Conservation (phyloP, 1,140 invertebrate species). For the Portunus trituberculatus region DNA sequence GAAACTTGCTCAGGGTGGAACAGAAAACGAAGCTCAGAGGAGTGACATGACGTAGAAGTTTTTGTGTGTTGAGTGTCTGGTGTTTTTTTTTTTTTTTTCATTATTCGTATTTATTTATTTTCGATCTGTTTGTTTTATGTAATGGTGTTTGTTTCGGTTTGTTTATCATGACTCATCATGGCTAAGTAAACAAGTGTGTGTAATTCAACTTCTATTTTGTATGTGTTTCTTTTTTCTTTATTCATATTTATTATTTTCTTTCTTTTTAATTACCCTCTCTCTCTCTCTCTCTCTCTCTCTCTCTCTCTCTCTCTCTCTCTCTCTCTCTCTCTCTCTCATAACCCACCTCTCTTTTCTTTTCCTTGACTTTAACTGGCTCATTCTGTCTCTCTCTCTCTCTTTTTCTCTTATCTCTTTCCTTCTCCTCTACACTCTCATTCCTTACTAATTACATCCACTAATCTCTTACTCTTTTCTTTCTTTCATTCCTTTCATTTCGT, state of each 20-base stretch:
- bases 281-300: slow-evolving; percentile 12
- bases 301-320: slow-evolving; percentile 57
- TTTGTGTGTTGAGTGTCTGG: neutral
- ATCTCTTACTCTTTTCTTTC: neutral
- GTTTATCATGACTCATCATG: too few species aligned
- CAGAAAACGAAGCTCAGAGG: too few species aligned
- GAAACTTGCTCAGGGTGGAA: too few species aligned
- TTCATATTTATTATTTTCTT: neutral
- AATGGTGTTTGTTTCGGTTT: too few species aligned
- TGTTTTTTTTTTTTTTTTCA: neutral
- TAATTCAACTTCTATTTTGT: too few species aligned
- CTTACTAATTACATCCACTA: neutral
- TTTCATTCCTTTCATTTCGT: neutral
- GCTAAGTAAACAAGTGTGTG: too few species aligned
- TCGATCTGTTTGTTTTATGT: too few species aligned
- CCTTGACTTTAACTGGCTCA: neutral
- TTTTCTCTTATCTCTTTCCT: neutral
- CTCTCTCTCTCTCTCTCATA: slow-evolving; percentile 41
- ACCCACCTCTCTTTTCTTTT: neutral
- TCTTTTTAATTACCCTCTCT: neutral
- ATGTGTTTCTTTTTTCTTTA: too few species aligned
- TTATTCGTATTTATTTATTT: too few species aligned
- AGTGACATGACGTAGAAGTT: too few species aligned
- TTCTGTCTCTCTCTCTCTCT: neutral
- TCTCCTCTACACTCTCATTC: neutral